phyloP scores from a whole-genome alignment of 2,888 invertebrate species.

The Scrobipalpa costella region DNA sequence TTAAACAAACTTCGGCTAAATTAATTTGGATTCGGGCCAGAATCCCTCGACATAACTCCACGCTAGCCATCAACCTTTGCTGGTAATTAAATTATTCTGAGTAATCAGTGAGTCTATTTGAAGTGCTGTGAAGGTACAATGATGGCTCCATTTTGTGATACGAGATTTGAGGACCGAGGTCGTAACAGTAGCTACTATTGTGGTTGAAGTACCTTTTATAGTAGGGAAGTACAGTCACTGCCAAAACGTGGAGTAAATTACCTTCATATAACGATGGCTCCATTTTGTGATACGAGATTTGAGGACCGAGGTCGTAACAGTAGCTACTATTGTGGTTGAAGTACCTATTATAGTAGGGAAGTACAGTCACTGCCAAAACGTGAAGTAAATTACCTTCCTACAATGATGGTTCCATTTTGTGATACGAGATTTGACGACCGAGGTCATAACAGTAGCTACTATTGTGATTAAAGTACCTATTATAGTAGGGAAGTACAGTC shows the following conservation, averaged over 20 bases:
- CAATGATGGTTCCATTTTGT: slow-evolving; percentile 4
- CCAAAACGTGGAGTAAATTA: no score
- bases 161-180: not conserved
- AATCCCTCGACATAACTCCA: slow-evolving; percentile 12
- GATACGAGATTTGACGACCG: not conserved
- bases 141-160: slow-evolving; percentile 2
- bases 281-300: not conserved
- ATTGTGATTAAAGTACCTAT: not conserved
- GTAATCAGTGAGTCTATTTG: slow-evolving; percentile 23
- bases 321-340: not conserved
- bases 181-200: not conserved
- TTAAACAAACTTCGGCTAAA: slow-evolving; percentile 22
- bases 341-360: no score
- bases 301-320: not conserved
- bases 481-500: no score
- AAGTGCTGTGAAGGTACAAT: slow-evolving; percentile 12
- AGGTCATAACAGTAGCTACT: not conserved
- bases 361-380: no score
- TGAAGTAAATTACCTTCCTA: no score
- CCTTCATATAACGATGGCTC: slow-evolving; percentile 5
- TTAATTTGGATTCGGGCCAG: slow-evolving; percentile 23
- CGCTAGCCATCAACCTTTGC: not conserved
- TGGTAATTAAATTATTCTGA: slow-evolving; percentile 22
- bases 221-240: no score
- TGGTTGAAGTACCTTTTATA: no score